Base-by-base conservation (phyloP, 1,140 invertebrate species). In the Anastatus disparis region DNA sequence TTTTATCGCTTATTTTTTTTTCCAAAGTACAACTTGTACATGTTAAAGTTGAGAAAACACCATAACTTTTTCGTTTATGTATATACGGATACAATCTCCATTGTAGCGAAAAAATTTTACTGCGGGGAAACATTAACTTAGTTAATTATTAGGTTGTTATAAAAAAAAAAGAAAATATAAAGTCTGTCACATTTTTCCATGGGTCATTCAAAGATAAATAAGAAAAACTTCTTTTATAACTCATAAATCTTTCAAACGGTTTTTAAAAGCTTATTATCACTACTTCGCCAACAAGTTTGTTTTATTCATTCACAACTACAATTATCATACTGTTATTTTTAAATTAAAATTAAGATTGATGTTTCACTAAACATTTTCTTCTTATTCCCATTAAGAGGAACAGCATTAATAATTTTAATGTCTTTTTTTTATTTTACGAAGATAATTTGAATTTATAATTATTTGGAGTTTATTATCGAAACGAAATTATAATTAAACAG, bases 231-330 rank as follows among this genome's bases (percentile, higher is more conserved):
- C 48, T 44, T 44, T 62, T 31, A 62, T 29, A 15, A 40, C 44
- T 20, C 44, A 17, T 62, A 48, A 48, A 31, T 27, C 29, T 22
- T 17, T 31, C n/a, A 62, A 31, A 44, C n/a, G 59, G 3, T 13
- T 24, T 48, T 62, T 62, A 48, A 62, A 46, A 62, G 42, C 44
- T 62, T 48, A 62, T 62, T 62, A 62, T 46, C 42, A 48, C 26
- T 61, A 17, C 44, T 62, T 48, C 2, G 3, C 48, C 20, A 62
- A 62, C n/a, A 13, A 31, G n/a, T 62, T 62, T 62, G 59, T 46
- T 62, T 62, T 46, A 46, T 46, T 62, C 29, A 44, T 61, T 58
- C 8, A 3, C 35, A n/a, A 35, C 31, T n/a, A 15, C 22, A 31
- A 35, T 31, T 55, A 20, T 31, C 29, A 55, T 27, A 55, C 15